Evolutionary conservation across 1,140 invertebrate genomes (phyloP), one percentile per base, ranked within the genome.

Genomic region (Nasonia giraulti): DNA sequence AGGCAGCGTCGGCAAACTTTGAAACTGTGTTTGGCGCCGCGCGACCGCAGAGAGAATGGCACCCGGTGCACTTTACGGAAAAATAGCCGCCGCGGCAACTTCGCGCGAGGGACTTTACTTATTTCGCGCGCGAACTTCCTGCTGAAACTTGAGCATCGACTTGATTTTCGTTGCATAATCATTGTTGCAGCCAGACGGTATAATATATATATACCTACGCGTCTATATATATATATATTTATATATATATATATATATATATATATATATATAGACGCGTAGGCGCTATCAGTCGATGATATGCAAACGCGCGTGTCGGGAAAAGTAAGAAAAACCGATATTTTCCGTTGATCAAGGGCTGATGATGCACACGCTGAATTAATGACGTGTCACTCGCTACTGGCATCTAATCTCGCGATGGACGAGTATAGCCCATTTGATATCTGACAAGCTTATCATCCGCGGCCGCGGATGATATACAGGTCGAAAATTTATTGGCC

Each of bases 361-460:
- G 10, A 10, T 14, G 10, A 10, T 44, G 10, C 40, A 0, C 1
- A 8, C 40, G 40, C 33, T 37, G 33, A 85, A 81, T 81, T 85
- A 81, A 85, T 85, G 79, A 55, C 73, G 73, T 79, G 79, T 81
- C 77, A 80, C 80, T 62, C 83, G 33, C 33, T 37, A 17, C 7
- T 47, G 79, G 62, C 84, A 73, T 80, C 84, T 85, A 85, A 85
- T 85, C 84, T 85, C 40, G 62, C 80, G 84, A 85, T 77, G 74
- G 79, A 76, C 79, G 78, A 80, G 68, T 83, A 37, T 37, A 37
- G 33, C 77, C 83, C 37, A 84, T 80, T 85, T 55, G 55, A 81
- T 81, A 81, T 76, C 73, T 76, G 73, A 76, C 73, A 47, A 62
- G 79, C 79, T 85, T 85, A 85, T 85, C 84, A 77, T 81, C 37